Percentiles rank a stretch among this genome's conserved stretches.
Evolutionary conservation across 1,140 invertebrate species (phyloP).

Genomic region (Drosophila azteca): DNA sequence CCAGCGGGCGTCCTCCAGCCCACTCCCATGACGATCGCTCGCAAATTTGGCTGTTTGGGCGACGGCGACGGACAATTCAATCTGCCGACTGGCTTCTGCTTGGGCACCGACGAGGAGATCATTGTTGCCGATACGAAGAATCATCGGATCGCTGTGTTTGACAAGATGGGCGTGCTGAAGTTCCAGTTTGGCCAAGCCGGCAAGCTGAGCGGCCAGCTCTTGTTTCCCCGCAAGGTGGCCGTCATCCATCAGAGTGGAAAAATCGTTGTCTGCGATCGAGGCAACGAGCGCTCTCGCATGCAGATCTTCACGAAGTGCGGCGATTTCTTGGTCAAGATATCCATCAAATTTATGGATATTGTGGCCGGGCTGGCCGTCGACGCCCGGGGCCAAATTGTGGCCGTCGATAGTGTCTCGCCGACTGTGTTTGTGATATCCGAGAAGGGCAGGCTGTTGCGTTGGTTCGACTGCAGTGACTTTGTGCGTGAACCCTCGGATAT

Average conservation of each 20-base stretch:
- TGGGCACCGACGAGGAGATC: conserved; percentile 96
- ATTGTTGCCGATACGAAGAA: conserved; percentile 98
- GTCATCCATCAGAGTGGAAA: conserved; percentile 94
- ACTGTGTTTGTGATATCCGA: conserved; percentile 97
- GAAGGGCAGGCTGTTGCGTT: conserved; percentile 91
- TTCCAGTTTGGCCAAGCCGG: conserved; percentile 95
- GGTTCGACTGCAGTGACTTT: conserved; percentile 98
- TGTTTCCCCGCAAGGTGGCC: conserved; percentile 98
- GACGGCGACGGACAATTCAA: conserved; percentile 96
- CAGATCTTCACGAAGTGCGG: conserved; percentile 91
- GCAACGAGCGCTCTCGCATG: conserved; percentile 92
- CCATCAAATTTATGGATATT: conserved; percentile 87
- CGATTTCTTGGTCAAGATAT: too few species aligned
- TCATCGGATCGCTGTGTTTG: conserved; percentile 96
- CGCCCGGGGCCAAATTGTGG: conserved; percentile 94
- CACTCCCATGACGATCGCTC: conserved; percentile 93
- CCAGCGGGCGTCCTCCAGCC: conserved; percentile 84
- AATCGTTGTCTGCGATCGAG: conserved; percentile 98
- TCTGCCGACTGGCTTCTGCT: conserved; percentile 98
- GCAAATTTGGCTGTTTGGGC: conserved; percentile 96
- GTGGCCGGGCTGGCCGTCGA: conserved; percentile 98
- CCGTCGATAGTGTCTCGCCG: conserved; percentile 98
- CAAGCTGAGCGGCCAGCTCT: conserved; percentile 97
- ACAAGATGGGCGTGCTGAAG: conserved; percentile 94
- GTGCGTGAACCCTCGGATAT: conserved; percentile 99